Conservation (phyloP, 2,797 vertebrate genomes). For the Dermochelys coriacea region DNA sequence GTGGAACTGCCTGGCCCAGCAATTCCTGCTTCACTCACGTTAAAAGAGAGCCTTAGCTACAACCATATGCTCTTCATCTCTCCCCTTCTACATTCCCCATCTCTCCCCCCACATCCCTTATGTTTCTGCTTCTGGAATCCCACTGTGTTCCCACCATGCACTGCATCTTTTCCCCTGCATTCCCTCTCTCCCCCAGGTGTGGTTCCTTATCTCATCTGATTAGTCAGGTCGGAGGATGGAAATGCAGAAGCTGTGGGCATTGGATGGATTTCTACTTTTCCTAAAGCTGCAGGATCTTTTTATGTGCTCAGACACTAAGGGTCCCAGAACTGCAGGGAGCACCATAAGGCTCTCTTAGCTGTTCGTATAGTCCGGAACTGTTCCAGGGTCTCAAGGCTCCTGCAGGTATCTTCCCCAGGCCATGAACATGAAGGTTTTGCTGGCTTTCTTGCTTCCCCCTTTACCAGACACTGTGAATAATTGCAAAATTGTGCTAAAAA, state of each 20-base stretch:
- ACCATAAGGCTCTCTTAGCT: not conserved
- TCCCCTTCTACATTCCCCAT: not conserved
- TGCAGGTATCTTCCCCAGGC: not conserved
- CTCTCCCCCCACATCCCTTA: no score
- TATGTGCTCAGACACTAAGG: not conserved
- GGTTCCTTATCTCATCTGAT: not conserved
- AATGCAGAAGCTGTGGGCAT: not conserved
- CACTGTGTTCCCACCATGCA: no score
- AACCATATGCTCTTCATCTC: not conserved
- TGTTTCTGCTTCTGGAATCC: no score
- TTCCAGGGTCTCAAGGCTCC: not conserved
- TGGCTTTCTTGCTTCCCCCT: not conserved
- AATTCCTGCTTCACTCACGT: no score
- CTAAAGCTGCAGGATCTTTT: not conserved
- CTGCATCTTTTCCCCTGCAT: not conserved
- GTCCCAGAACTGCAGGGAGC: not conserved
- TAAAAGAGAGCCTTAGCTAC: not conserved
- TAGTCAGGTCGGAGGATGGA: not conserved
- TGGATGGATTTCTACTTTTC: not conserved
- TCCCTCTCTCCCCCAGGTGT: no score
- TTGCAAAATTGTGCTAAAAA: not conserved
- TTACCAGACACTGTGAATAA: not conserved
- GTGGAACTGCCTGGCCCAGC: no score
- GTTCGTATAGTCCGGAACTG: not conserved
- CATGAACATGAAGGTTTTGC: not conserved